These are phyloP conservation scores for Cyprinodon variegatus DNA, from an alignment of 2,113 vertebrate genomes.

Conservation along the genomic window DNA sequence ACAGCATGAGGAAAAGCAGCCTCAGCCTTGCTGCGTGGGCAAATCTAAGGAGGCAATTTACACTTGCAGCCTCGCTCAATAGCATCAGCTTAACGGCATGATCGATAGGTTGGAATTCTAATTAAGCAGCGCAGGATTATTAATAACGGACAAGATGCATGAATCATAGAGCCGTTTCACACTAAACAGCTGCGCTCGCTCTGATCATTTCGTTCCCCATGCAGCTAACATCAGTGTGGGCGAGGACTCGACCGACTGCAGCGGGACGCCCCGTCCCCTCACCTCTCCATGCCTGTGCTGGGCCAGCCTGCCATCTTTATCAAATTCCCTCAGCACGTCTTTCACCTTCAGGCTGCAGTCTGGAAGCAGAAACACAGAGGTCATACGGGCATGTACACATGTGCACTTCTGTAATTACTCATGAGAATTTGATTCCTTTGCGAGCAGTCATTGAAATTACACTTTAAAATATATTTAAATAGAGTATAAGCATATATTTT, in stretches of 20 bases:
- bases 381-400: constrained; percentile 33
- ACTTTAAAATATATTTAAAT: constrained; percentile 5
- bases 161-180: constrained; percentile 32
- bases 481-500: constrained; percentile 4
- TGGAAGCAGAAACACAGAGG: constrained; percentile 63
- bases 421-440: background rate
- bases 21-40: constrained; percentile 55
- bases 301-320: constrained; percentile 80
- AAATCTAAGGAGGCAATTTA: constrained; percentile 61
- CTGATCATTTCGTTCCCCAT: constrained; percentile 8
- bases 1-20: constrained; percentile 42
- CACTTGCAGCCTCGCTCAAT: constrained; percentile 40
- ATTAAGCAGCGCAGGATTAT: constrained; percentile 47
- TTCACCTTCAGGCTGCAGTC: constrained; percentile 90
- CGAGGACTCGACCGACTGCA: constrained; percentile 21
- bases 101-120: constrained; percentile 48
- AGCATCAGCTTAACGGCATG: constrained; percentile 39
- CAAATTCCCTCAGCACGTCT: constrained; percentile 88
- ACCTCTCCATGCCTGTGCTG: constrained; percentile 86
- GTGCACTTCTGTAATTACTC: background rate
- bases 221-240: constrained; percentile 10
- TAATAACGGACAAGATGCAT: constrained; percentile 32
- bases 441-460: background rate
- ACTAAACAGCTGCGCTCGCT: background rate
- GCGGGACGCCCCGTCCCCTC: constrained; percentile 63